Percentiles rank a stretch among this genome's conserved stretches.
phyloP scores from a whole-genome alignment of 2,797 vertebrate genomes.

The Danio jaintianensis region DNA sequence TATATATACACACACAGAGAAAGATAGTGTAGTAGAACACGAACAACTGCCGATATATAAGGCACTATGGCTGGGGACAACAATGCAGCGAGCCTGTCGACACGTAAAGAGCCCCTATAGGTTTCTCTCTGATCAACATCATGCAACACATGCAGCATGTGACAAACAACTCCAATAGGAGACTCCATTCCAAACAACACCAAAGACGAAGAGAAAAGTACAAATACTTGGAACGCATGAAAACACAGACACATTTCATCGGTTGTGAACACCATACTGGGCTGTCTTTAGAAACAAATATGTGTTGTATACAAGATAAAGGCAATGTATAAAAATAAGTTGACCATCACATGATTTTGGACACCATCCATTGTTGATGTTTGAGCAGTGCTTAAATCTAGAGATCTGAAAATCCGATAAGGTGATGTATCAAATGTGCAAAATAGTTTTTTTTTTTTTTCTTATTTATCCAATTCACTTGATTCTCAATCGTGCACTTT shows the following conservation, averaged over 20 bases:
- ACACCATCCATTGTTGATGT: slow-evolving; percentile 85
- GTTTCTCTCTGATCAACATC: slow-evolving; percentile 85
- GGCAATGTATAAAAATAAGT: slow-evolving; percentile 99
- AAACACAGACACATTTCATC: slow-evolving; percentile 91
- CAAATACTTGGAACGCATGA: slow-evolving; percentile 87
- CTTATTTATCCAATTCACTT: slow-evolving; percentile 73
- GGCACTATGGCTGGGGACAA: slow-evolving; percentile 99
- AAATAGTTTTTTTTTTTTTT: slow-evolving; percentile 86
- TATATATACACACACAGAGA: slow-evolving; percentile 83
- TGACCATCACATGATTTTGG: slow-evolving; percentile 85
- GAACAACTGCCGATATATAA: slow-evolving; percentile 99
- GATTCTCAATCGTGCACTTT: slow-evolving; percentile 71
- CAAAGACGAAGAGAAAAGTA: slow-evolving; percentile 87
- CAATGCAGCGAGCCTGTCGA: slow-evolving; percentile 98
- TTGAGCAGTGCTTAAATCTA: slow-evolving; percentile 87
- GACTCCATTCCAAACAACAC: slow-evolving; percentile 95
- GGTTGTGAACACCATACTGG: slow-evolving; percentile 92
- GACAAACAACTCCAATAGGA: slow-evolving; percentile 90
- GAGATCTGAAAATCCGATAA: slow-evolving; percentile 92
- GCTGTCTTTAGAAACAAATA: slow-evolving; percentile 98
- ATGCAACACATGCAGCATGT: slow-evolving; percentile 99
- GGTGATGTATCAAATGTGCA: slow-evolving; percentile 99
- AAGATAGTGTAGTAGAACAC: slow-evolving; percentile 94
- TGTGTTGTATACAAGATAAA: slow-evolving; percentile 99
- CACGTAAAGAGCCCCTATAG: slow-evolving; percentile 93